Evolutionary conservation across 2,888 invertebrate genomes (phyloP).

Genomic region (Sabatieria punctata): DNA sequence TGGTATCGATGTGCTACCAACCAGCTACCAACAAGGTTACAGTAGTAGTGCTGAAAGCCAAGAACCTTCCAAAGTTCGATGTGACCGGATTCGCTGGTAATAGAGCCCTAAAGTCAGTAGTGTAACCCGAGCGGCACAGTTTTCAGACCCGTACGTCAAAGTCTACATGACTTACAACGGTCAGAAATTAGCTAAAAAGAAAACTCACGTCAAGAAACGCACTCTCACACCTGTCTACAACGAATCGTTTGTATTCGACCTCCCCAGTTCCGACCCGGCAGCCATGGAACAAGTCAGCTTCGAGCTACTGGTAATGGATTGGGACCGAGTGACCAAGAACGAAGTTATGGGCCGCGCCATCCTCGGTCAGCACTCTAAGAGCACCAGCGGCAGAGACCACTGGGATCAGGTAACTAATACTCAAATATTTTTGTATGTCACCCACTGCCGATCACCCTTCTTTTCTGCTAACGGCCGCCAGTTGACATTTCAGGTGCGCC

Average conservation of each 20-base stretch:
- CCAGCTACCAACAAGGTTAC: slow-evolving; percentile 86
- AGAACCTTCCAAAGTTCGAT: slow-evolving; percentile 94
- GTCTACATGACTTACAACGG: slow-evolving; percentile 89
- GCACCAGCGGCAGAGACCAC: slow-evolving; percentile 53
- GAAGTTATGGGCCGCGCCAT: slow-evolving; percentile 93
- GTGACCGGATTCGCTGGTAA: slow-evolving; percentile 18
- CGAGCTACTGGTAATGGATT: slow-evolving; percentile 75
- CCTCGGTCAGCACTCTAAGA: slow-evolving; percentile 49
- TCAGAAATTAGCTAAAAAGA: slow-evolving; percentile 95
- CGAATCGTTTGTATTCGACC: slow-evolving; percentile 94
- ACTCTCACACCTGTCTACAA: slow-evolving; percentile 96
- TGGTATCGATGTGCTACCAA: slow-evolving; percentile 94
- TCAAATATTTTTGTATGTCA: too few relatives aligned
- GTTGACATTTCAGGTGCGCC: too few relatives aligned
- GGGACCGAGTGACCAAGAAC: slow-evolving; percentile 96
- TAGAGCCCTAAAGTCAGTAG: too few relatives aligned
- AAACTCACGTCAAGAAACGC: slow-evolving; percentile 94
- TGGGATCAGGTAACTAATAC: slow-evolving; percentile 99
- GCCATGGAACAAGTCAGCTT: slow-evolving; percentile 45
- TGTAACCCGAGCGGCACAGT: too few relatives aligned
- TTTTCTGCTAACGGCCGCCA: too few relatives aligned
- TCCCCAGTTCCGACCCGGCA: slow-evolving; percentile 46
- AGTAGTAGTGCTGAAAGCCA: slow-evolving; percentile 86
- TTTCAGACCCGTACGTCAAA: slow-evolving; percentile 90
- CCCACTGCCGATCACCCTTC: too few relatives aligned